Base-by-base conservation (phyloP, 2,797 vertebrate genomes). In the Peromyscus aztecus region DNA sequence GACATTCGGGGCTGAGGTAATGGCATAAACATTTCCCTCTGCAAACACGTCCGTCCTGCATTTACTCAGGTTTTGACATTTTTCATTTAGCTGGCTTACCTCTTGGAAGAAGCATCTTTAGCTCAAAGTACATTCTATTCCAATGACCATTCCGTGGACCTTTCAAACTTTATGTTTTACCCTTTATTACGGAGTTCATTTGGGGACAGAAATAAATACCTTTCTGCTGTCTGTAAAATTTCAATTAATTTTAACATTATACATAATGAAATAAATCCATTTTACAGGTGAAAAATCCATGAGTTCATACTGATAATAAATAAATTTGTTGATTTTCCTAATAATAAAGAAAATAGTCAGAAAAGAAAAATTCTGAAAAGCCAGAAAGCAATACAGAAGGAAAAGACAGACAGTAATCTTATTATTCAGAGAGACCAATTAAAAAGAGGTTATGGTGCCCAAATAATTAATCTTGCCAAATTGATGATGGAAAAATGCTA, bases 11-110 rank as follows among this genome's bases (percentile, higher is more conserved):
- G 2, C 52, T 77, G 37, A 96, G 59, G n/a, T 57, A 97, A 85
- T 88, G 80, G 78, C 96, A 57, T 92, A 95, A 87, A 75, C n/a
- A 93, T 90, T 97, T 71, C n/a, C 9, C 96, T 94, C 89, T 92
- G 76, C 71, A 83, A 89, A 90, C 76, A 95, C 13, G 14, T 87
- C 12, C 13, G 12, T 82, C 12, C 83, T 94, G 24, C 67, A 31
- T 55, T 52, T 71, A 91, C 61, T 40, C 46, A 93, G 78, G 43
- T 75, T 94, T 93, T 94, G 37, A 61, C 77, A 37, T 40, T 40
- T 84, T 94, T 94, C 13, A 75, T 98, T 92, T 90, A 81, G 73
- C 77, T 94, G 46, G 23, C 59, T 86, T 90, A 61, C 40, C 27
- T 97, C n/a, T 91, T 92, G 43, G 21, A 49, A n/a, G 82, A 92